These are phyloP conservation scores for Hafferia zeledoni DNA, from an alignment of 2,797 vertebrate species.

Conservation along the genomic window DNA sequence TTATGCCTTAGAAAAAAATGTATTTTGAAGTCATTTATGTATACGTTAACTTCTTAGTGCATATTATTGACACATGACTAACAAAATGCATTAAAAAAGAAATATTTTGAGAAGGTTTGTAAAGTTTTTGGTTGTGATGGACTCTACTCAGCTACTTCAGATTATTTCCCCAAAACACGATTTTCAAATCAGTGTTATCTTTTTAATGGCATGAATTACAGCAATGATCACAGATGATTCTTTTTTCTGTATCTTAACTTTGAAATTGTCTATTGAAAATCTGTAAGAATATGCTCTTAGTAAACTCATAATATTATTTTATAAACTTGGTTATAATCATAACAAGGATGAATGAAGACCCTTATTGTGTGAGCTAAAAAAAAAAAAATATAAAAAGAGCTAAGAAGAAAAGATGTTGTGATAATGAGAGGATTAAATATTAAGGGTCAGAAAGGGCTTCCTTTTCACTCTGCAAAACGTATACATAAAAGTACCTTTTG, in stretches of 20 bases:
- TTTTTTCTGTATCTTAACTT: background rate
- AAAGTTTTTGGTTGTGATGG: background rate
- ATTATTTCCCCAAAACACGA: background rate
- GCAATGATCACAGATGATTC: background rate
- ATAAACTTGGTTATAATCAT: background rate
- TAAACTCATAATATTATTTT: background rate
- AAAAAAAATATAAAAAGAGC: background rate
- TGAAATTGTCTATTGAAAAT: background rate
- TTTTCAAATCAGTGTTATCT: background rate
- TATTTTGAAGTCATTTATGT: background rate
- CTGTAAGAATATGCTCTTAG: background rate
- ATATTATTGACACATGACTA: background rate
- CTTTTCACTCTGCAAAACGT: background rate
- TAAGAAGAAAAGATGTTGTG: background rate
- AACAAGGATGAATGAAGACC: background rate
- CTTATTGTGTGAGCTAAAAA: background rate
- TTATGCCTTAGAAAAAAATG: background rate
- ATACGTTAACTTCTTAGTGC: background rate
- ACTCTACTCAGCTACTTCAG: background rate
- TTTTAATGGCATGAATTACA: background rate
- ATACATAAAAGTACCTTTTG: background rate
- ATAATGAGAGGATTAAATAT: conserved; percentile 18
- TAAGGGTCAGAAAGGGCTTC: background rate
- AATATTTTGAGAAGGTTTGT: background rate
- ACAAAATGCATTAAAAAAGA: background rate